A percentile compares a stretch with the other conserved stretches of the same genome.
Evolutionary conservation across 2,113 vertebrate genomes (phyloP).

Genomic region (Pituophis catenifer): DNA sequence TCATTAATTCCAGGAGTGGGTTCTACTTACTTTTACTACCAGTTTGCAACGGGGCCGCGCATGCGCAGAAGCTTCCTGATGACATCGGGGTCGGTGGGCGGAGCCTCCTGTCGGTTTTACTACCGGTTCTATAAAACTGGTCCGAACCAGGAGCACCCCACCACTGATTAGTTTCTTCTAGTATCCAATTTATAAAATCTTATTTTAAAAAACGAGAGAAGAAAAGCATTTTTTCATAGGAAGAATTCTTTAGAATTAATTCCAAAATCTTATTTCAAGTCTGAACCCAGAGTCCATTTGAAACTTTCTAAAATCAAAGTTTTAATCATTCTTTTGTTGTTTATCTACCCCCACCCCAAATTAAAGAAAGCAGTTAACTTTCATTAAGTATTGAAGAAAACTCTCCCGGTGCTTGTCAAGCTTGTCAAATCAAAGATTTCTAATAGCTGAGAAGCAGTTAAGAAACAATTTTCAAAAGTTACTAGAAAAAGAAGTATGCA

Average conservation of each 20-base stretch:
- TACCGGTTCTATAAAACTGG: no score
- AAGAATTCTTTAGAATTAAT: background rate
- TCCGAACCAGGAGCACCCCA: no score
- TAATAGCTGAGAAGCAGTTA: background rate
- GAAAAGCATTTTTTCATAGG: background rate
- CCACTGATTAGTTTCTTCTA: background rate
- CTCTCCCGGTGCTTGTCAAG: background rate
- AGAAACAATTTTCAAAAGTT: background rate
- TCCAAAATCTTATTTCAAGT: background rate
- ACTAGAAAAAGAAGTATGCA: background rate
- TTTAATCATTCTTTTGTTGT: background rate
- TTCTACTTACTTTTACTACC: no score
- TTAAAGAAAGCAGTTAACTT: background rate
- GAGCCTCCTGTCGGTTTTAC: no score
- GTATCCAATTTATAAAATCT: background rate
- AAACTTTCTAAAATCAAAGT: background rate
- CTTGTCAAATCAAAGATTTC: background rate
- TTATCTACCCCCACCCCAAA: background rate
- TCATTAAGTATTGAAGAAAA: background rate
- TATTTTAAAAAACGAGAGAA: background rate
- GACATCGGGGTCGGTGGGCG: no score
- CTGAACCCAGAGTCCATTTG: background rate
- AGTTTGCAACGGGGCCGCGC: no score
- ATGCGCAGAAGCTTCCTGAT: no score
- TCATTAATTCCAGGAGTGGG: background rate